Percentiles rank a stretch among this genome's conserved stretches.
phyloP scores from a whole-genome alignment of 1,140 invertebrate genomes.

The Drosophila subpulchrella region DNA sequence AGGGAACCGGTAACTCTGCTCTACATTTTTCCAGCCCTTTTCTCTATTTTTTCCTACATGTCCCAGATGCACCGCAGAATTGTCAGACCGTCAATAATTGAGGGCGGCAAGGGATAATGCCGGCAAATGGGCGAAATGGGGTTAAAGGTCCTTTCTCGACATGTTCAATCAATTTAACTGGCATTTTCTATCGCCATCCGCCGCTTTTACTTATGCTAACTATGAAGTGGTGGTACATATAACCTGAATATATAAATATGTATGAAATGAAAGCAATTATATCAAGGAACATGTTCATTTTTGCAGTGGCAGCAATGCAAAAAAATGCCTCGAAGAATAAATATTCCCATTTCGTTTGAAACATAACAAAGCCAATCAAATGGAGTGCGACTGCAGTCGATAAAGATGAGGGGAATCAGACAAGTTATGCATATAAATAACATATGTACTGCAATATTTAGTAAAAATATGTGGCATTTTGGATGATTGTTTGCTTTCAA shows the following conservation, averaged over 20 bases:
- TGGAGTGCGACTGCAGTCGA: conserved; percentile 6
- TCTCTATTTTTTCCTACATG: not conserved
- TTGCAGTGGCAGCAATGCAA: not conserved
- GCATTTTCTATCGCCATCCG: conserved; percentile 30
- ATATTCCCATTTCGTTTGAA: not conserved
- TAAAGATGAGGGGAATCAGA: not conserved
- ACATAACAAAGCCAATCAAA: conserved; percentile 23
- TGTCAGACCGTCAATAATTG: conserved; percentile 35
- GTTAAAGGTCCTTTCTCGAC: conserved; percentile 32
- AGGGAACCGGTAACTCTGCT: not conserved
- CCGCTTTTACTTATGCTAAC: conserved; percentile 33
- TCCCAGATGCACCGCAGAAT: conserved; percentile 20
- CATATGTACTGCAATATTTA: not conserved
- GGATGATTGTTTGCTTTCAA: not conserved
- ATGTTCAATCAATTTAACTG: conserved; percentile 64
- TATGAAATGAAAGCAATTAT: conserved; percentile 12
- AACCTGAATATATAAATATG: not conserved
- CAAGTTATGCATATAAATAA: not conserved
- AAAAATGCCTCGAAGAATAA: not conserved
- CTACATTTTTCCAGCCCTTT: conserved; percentile 1
- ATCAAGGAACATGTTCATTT: not conserved
- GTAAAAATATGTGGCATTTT: not conserved
- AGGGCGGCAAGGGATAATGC: conserved; percentile 2
- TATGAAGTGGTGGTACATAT: not conserved
- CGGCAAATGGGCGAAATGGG: not conserved